phyloP scores from a whole-genome alignment of 2,888 invertebrate genomes.

The Ophioninae sp. region DNA sequence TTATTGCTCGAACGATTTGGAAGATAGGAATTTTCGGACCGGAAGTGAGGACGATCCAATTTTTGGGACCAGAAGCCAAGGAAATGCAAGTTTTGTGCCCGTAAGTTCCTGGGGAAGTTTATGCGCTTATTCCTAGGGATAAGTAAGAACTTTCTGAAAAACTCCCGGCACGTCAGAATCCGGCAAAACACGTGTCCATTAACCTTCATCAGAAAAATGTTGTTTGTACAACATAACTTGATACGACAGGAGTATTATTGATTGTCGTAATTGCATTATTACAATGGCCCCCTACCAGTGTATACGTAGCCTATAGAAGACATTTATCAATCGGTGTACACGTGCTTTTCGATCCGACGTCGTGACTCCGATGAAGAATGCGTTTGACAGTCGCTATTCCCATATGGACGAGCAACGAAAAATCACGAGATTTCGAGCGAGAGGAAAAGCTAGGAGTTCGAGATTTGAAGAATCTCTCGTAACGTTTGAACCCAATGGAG shows the following conservation, averaged over 20 bases:
- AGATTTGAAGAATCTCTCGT: constrained; percentile 51
- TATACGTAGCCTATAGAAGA: constrained; percentile 26
- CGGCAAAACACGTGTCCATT: too few relatives aligned
- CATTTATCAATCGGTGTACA: constrained; percentile 37
- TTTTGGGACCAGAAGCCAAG: too few relatives aligned
- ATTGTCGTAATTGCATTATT: constrained; percentile 50
- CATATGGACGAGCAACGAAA: constrained; percentile 6
- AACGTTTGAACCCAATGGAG: constrained; percentile 8
- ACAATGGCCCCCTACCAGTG: constrained; percentile 35
- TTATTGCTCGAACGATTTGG: background rate
- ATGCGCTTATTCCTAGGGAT: too few relatives aligned
- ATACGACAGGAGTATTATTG: constrained; percentile 25
- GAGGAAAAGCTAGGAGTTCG: constrained; percentile 16
- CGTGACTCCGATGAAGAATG: constrained; percentile 19
- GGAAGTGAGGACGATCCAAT: background rate
- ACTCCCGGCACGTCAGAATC: too few relatives aligned
- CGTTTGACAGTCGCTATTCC: constrained; percentile 25
- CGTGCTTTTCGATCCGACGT: background rate
- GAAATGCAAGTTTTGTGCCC: too few relatives aligned
- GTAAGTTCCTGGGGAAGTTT: background rate
- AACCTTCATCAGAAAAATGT: too few relatives aligned
- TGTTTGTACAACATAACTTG: background rate
- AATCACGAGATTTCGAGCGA: constrained; percentile 4
- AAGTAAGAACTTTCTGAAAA: too few relatives aligned
- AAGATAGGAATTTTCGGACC: background rate